Conservation (phyloP, 2,113 vertebrate species). For the Calypte anna region DNA sequence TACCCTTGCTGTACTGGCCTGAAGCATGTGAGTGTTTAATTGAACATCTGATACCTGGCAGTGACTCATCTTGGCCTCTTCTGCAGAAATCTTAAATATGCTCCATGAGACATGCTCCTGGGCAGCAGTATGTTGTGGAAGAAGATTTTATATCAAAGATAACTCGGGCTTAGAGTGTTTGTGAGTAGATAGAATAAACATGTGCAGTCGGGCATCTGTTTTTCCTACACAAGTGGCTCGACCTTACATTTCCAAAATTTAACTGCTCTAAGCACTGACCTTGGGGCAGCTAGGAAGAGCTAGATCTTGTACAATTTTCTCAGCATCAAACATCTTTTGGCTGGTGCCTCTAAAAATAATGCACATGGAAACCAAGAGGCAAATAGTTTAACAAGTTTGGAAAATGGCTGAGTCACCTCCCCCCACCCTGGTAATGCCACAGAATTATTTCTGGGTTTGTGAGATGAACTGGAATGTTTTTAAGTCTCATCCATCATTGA, state of each 20-base stretch:
- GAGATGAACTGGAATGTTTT: not conserved
- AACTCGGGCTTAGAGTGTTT: not conserved
- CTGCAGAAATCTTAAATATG: not conserved
- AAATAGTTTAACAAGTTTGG: not conserved
- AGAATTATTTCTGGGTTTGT: not conserved
- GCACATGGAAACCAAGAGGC: not conserved
- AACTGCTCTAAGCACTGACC: not conserved
- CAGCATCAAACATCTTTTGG: not conserved
- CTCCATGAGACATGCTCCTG: not conserved
- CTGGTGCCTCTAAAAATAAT: not conserved
- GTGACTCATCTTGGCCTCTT: not conserved
- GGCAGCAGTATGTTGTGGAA: not conserved
- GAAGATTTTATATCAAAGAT: constrained; percentile 20
- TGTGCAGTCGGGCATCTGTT: not conserved
- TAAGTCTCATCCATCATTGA: not conserved
- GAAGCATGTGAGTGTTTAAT: not conserved
- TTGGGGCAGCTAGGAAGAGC: not conserved
- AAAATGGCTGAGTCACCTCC: not conserved
- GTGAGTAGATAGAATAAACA: constrained; percentile 1
- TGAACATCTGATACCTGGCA: constrained; percentile 34
- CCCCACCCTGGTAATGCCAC: not conserved
- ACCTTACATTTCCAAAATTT: constrained; percentile 3
- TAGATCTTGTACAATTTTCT: not conserved
- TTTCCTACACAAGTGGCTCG: not conserved
- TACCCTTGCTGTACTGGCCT: not conserved